Conservation (phyloP, 2,113 vertebrate species). For the Mesembrinibis cayennensis region DNA sequence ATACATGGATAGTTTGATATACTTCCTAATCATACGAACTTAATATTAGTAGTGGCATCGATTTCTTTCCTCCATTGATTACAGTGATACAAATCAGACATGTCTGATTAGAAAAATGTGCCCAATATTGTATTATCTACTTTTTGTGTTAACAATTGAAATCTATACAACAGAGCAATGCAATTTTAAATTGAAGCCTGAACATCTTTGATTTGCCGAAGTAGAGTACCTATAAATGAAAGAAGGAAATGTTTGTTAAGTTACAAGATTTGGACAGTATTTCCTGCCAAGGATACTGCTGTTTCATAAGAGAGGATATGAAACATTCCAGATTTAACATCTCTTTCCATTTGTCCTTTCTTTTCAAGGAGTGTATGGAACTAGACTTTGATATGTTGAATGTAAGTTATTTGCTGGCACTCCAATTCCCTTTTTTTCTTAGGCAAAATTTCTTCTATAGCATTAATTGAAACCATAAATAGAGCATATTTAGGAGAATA, state of each 20-base stretch:
- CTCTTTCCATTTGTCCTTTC: neutral
- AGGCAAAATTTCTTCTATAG: neutral
- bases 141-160: neutral
- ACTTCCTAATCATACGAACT: neutral
- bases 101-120: rapidly evolving
- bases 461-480: neutral
- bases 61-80: neutral
- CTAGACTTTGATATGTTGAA: neutral
- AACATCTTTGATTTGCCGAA: neutral
- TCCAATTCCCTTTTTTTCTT: neutral
- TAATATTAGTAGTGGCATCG: neutral
- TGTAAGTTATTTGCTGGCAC: neutral
- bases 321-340: neutral
- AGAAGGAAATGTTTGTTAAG: neutral
- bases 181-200: neutral
- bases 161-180: neutral
- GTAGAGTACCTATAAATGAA: neutral
- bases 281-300: neutral
- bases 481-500: neutral
- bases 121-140: neutral
- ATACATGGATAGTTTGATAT: neutral
- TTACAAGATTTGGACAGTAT: neutral
- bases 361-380: neutral
- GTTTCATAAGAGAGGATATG: neutral
- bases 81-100: neutral